These are phyloP conservation scores for Telenomus remus DNA, from an alignment of 1,140 invertebrate genomes.

Conservation along the genomic window DNA sequence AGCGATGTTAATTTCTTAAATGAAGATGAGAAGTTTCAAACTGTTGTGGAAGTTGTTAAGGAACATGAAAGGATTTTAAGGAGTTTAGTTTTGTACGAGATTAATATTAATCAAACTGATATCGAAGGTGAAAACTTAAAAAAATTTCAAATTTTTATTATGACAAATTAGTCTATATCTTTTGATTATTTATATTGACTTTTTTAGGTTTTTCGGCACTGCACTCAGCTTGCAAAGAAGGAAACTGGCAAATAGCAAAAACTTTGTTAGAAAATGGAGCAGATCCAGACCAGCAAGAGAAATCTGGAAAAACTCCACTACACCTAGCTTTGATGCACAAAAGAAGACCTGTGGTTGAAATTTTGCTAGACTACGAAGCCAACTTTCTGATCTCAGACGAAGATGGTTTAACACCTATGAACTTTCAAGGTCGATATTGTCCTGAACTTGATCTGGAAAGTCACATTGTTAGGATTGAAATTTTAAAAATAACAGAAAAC, in stretches of 20 bases:
- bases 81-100: constrained; percentile 17
- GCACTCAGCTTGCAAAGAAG: constrained; percentile 39
- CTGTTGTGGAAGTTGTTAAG: constrained; percentile 35
- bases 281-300: constrained; percentile 37
- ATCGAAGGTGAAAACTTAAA: constrained; percentile 17
- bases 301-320: constrained; percentile 41
- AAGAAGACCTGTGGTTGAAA: constrained; percentile 34
- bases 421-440: constrained; percentile 39
- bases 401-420: constrained; percentile 32
- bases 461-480: constrained; percentile 43
- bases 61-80: constrained; percentile 37
- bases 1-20: constrained; percentile 18
- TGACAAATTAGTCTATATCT: too few species aligned
- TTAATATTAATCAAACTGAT: constrained; percentile 36
- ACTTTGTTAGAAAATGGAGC: constrained; percentile 49
- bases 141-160: not conserved
- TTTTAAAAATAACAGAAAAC: constrained; percentile 39
- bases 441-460: constrained; percentile 46
- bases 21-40: constrained; percentile 11
- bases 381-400: constrained; percentile 39
- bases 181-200: too few species aligned
- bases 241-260: constrained; percentile 51
- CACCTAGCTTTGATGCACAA: constrained; percentile 41
- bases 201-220: constrained; percentile 26
- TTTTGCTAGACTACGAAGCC: constrained; percentile 42